Percentiles rank a stretch among this genome's conserved stretches.
phyloP scores from a whole-genome alignment of 1,140 invertebrate species.

The Laupala kohalensis region DNA sequence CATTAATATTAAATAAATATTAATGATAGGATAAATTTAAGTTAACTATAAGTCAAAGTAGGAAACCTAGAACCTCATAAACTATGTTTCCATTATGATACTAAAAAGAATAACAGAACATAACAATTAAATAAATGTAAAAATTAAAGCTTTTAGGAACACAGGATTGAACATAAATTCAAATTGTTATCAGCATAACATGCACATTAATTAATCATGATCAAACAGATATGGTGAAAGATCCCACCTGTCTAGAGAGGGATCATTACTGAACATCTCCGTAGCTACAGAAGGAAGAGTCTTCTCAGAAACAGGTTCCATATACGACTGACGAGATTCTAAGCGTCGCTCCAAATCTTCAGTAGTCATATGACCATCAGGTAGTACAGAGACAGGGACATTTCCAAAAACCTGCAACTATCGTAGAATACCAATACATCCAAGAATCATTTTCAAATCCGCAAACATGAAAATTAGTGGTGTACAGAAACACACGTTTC shows the following conservation, averaged over 20 bases:
- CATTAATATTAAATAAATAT: too few species aligned
- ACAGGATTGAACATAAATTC: neutral
- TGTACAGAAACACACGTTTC: too few species aligned
- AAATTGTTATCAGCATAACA: neutral
- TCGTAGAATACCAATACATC: too few species aligned
- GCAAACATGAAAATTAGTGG: too few species aligned
- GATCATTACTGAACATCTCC: slow-evolving; percentile 88
- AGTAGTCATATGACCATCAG: slow-evolving; percentile 75
- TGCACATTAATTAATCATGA: neutral
- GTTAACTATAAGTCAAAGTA: too few species aligned
- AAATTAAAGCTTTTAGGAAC: neutral
- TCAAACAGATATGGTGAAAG: neutral
- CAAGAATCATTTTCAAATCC: too few species aligned
- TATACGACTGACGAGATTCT: slow-evolving; percentile 66
- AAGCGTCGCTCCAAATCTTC: slow-evolving; percentile 83
- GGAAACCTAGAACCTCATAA: too few species aligned
- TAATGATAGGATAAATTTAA: too few species aligned
- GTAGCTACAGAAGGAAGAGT: slow-evolving; percentile 76
- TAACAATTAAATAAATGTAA: too few species aligned
- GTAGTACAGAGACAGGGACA: slow-evolving; percentile 28
- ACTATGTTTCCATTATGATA: too few species aligned
- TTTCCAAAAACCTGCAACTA: slow-evolving; percentile 11
- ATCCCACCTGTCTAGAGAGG: slow-evolving; percentile 58
- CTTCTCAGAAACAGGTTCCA: slow-evolving; percentile 71
- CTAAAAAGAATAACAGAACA: too few species aligned